Evolutionary conservation across 2,113 vertebrate genomes (phyloP), one percentile per base, ranked within the genome.

Genomic region (Monopterus albus): DNA sequence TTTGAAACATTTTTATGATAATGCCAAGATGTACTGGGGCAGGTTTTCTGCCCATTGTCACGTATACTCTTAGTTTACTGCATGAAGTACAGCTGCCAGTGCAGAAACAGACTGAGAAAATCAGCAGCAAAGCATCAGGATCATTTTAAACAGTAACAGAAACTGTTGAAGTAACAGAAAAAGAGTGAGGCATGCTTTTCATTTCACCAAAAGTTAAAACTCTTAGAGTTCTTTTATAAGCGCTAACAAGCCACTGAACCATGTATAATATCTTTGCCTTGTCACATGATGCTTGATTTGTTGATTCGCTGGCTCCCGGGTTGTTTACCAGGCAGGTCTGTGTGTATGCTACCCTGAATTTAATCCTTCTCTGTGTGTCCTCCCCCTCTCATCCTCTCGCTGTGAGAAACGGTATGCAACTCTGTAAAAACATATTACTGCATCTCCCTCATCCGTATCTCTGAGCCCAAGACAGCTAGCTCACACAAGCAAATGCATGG

Each of bases 251-350:
- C 13, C 17, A 8, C 2, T 40, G n/a, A 53, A 67, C 47, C 52
- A 56, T 12, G 57, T 14, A 29, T 2, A 23, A 12, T 23, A 49
- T 49, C 28, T 36, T 38, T 50, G 2, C 4, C 61, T 57, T 52
- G 52, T 51, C 15, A 31, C 26, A 33, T 23, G 18, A 4, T 20
- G 50, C 40, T 40, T 36, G 58, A 58, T 67, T 50, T 72, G 51
- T 67, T 72, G 55, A 71, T 67, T 25, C 13, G 2, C 8, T 21
- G 29, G 65, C 72, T 69, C 3, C n/a, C 3, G 45, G 63, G 25
- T 71, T 81, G 77, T 81, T 83, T 76, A 59, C 53, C 63, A 59
- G 70, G 13, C 36, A 23, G 3, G 63, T 66, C 43, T 68, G 42
- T 60, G 60, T 82, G 77, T 69, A 52, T 62, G 59, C 67, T 78